A percentile compares a stretch with the other conserved stretches of the same genome.
phyloP scores from a whole-genome alignment of 2,888 invertebrate genomes.

The Vannuccia rotundouncinata region DNA sequence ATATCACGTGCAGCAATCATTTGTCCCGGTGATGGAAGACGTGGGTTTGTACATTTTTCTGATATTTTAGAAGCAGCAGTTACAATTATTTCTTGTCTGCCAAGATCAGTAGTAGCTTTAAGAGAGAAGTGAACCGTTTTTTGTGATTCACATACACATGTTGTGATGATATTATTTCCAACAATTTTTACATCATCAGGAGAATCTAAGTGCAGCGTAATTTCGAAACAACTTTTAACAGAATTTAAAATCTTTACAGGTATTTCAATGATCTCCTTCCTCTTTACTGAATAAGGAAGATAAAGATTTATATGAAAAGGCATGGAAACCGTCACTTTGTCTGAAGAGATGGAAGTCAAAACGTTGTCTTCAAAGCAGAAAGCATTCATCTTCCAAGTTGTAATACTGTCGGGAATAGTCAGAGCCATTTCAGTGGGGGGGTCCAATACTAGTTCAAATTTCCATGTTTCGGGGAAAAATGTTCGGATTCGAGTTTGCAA shows the following conservation, averaged over 20 bases:
- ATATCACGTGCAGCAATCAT: neutral
- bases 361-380: slow-evolving; percentile 21
- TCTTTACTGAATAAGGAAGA: slow-evolving; percentile 26
- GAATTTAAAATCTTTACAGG: slow-evolving; percentile 30
- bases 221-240: neutral
- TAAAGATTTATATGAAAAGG: slow-evolving; percentile 15
- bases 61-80: neutral
- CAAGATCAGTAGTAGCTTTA: neutral
- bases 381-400: slow-evolving; percentile 30
- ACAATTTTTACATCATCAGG: neutral
- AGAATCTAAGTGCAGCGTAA: neutral
- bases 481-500: neutral
- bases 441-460: slow-evolving; percentile 12
- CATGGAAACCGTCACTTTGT: neutral
- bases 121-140: neutral
- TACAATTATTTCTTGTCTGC: neutral
- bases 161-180: neutral
- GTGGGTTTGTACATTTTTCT: neutral
- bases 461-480: slow-evolving; percentile 33
- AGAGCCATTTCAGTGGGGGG: neutral
- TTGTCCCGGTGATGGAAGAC: neutral
- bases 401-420: slow-evolving; percentile 31
- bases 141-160: neutral
- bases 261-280: neutral
- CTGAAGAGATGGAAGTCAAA: neutral